A percentile compares a stretch with the other conserved stretches of the same genome.
phyloP scores from a whole-genome alignment of 2,888 invertebrate species.

The Diogma glabrata region DNA sequence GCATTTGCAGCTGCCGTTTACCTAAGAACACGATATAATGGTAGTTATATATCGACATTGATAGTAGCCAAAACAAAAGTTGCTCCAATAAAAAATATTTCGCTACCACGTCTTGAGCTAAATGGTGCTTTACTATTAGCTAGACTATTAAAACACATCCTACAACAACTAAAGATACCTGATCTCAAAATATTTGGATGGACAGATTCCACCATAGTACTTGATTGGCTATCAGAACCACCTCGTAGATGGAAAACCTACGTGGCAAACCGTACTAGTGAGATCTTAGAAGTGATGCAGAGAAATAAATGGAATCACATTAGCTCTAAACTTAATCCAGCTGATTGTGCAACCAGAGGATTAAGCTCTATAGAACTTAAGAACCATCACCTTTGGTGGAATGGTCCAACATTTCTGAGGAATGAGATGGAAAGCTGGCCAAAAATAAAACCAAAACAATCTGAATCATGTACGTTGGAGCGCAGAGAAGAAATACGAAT shows the following conservation, averaged over 20 bases:
- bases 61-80: too few relatives aligned
- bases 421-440: background rate
- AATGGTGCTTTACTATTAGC: too few relatives aligned
- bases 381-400: background rate
- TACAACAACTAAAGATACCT: background rate
- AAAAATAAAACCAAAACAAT: background rate
- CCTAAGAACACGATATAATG: too few relatives aligned
- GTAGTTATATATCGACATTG: too few relatives aligned
- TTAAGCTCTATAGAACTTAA: too few relatives aligned
- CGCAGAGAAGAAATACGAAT: background rate
- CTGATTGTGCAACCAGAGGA: too few relatives aligned
- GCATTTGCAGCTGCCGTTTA: too few relatives aligned
- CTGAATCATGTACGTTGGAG: too few relatives aligned
- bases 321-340: too few relatives aligned
- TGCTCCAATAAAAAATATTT: too few relatives aligned
- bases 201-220: background rate
- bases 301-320: too few relatives aligned
- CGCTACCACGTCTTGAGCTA: background rate
- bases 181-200: background rate
- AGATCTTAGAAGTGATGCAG: background rate
- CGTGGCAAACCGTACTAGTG: background rate
- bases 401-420: background rate
- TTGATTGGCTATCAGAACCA: background rate
- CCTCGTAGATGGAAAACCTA: background rate
- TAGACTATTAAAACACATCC: background rate